Evolutionary conservation across 2,797 vertebrate species (phyloP), one percentile per base, ranked within the genome.

Genomic region (Lemur catta): DNA sequence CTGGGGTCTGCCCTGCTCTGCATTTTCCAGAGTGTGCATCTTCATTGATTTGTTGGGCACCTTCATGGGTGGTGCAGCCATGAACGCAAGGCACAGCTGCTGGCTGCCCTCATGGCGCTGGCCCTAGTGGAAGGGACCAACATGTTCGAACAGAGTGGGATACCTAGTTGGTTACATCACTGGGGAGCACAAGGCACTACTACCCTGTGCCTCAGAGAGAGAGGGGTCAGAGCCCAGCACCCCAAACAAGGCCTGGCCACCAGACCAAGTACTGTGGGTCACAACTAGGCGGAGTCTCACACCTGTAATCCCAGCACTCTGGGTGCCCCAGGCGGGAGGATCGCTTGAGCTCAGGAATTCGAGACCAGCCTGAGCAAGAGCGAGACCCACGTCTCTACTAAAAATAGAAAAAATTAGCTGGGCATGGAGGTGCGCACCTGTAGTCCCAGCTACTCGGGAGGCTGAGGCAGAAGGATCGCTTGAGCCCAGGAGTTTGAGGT

Each of bases 61-160:
- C 50, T 90, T 33, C 61, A 17, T 33, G 30, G 33, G 65, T 15
- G 65, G n/a, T 17, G 9, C 12, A 33, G 35, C n/a, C 9, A 8
- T 84, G 52, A 76, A 52, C 20, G 50, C 5, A 11, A 46, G 1
- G 63, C 63, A n/a, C 46, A 55, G 15, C 18, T 2, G 35, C 13
- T 46, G 46, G 15, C 18, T 4, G 35, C 17, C 22, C 69, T 30
- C 1, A 0, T 18, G n/a, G 41, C 67, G 50, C 69, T 43, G 75
- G 50, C 91, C 18, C 33, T 28, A n/a, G 52, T 24, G 13, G 84
- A 46, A 50, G 84, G 82, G 33, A 33, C 10, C 2, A 20, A 18
- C 18, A 8, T 6, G 41, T 10, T 9, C 26, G 43, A 28, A 2
- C 3, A 43, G 26, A 15, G 8, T 0, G 1, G 35, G n/a, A 12